Conservation (phyloP, 92 coral and sea anemone genomes). For the Siderastrea radians region DNA sequence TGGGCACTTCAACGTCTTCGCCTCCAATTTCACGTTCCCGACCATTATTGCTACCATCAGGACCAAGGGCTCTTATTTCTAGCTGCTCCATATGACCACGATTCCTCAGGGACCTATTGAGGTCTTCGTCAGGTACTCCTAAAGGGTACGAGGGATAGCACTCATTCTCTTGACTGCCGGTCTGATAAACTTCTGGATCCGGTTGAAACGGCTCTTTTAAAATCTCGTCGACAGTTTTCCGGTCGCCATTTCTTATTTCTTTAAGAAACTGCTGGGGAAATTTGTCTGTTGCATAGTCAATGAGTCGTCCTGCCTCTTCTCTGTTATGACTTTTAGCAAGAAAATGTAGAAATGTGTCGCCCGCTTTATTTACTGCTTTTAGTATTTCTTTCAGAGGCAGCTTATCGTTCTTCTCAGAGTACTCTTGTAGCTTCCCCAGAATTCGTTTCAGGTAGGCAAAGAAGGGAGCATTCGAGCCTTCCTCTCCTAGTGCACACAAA, state of each 20-base stretch:
- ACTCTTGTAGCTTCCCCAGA: neutral
- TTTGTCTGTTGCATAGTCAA: neutral
- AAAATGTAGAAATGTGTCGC: neutral
- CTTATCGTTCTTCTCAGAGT: neutral
- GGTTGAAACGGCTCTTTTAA: neutral
- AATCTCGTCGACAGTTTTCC: neutral
- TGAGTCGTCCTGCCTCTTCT: neutral
- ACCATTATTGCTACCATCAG: too few species aligned
- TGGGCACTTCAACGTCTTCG: too few species aligned
- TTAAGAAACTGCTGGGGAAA: too few species aligned
- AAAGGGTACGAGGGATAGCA: neutral
- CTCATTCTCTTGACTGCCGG: neutral
- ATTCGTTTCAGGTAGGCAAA: neutral
- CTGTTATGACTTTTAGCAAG: neutral
- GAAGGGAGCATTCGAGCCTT: neutral
- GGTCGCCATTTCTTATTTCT: neutral
- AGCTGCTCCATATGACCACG: too few species aligned
- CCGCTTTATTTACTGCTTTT: neutral
- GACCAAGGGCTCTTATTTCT: too few species aligned
- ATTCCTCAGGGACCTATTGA: too few species aligned
- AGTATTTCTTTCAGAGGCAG: neutral
- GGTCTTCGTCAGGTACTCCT: neutral
- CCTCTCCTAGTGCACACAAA: neutral
- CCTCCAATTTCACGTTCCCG: too few species aligned
- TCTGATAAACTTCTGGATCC: neutral